Conservation (phyloP, 2,113 vertebrate species). For the human (Homo sapiens) region GRCh38 chr1:55708501-55709000, state of each 20-base stretch:
- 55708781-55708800: not conserved
- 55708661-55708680: not conserved
- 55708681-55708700: not conserved
- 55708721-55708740: not conserved
- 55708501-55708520: not conserved
- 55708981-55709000: constrained; percentile 38
- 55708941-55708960: constrained; percentile 55
- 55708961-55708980: constrained; percentile 52
- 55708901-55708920: constrained; percentile 20
- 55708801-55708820: not conserved
- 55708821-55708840: not conserved
- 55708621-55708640: not conserved
- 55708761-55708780: not conserved
- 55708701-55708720: not conserved
- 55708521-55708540: not conserved
- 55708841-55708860: not conserved
- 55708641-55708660: not conserved
- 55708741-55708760: not conserved
- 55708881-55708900: not conserved
- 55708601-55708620: not conserved
- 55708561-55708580: not conserved
- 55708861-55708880: not conserved
- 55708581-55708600: not conserved
- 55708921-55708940: constrained; percentile 54
- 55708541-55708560: not conserved